These are phyloP conservation scores for Chrysocyon brachyurus DNA, from an alignment of 2,797 vertebrate genomes.

Conservation along the genomic window DNA sequence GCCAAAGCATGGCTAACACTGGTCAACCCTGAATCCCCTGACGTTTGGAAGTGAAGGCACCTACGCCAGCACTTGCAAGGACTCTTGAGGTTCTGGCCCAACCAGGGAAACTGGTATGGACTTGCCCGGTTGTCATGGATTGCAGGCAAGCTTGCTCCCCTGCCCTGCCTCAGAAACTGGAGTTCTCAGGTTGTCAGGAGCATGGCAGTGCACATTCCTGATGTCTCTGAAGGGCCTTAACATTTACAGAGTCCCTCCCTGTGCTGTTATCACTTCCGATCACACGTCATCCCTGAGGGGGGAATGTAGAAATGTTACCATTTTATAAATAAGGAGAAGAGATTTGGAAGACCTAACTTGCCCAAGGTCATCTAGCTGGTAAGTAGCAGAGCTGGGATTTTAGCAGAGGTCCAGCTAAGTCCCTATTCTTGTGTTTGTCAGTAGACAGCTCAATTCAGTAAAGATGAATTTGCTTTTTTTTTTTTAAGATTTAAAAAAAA, in stretches of 20 bases:
- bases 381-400: not conserved
- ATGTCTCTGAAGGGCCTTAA: not conserved
- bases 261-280: not conserved
- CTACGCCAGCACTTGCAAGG: not conserved
- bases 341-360: not conserved
- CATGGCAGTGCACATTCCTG: accelerated
- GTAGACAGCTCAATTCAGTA: not conserved
- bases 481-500: not conserved
- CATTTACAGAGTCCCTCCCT: not conserved
- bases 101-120: constrained; percentile 46
- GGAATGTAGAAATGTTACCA: not conserved
- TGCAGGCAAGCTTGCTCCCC: not conserved
- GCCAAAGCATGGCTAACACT: not conserved
- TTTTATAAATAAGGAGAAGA: not conserved
- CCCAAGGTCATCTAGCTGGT: not conserved
- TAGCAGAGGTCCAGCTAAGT: not conserved
- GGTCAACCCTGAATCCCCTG: not conserved
- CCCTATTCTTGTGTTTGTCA: not conserved
- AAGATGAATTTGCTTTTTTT: not conserved
- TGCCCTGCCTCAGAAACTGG: not conserved
- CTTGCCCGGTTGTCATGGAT: not conserved
- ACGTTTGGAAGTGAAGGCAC: not conserved
- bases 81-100: not conserved
- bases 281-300: not conserved
- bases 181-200: not conserved